Conservation (phyloP, 2,113 vertebrate species). For the Pseudolaguvia tuberculata region DNA sequence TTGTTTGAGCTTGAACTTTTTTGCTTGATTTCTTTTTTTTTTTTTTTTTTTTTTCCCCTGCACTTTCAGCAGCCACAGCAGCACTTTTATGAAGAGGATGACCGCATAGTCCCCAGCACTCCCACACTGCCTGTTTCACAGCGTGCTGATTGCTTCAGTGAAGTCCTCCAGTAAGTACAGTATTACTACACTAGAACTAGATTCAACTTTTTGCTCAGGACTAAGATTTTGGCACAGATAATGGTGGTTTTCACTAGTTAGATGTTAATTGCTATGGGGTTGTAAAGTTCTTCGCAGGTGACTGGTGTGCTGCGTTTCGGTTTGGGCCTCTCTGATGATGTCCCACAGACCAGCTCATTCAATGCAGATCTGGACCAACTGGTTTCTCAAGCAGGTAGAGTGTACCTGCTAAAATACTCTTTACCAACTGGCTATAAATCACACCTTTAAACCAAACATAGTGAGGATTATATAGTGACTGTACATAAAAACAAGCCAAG, state of each 20-base stretch:
- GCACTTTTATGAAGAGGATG: slow-evolving; percentile 90
- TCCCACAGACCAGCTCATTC: slow-evolving; percentile 85
- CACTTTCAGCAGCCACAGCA: slow-evolving; percentile 65
- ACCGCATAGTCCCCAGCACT: slow-evolving; percentile 92
- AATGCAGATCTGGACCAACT: slow-evolving; percentile 92
- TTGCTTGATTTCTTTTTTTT: not conserved
- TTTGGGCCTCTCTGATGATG: slow-evolving; percentile 83
- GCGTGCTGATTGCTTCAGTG: slow-evolving; percentile 87
- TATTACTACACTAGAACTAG: not conserved
- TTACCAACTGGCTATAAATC: not conserved
- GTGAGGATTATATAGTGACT: too few species aligned
- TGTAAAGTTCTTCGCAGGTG: slow-evolving; percentile 85
- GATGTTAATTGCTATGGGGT: not conserved
- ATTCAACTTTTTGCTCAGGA: not conserved
- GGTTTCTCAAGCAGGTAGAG: slow-evolving; percentile 90
- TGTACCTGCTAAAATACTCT: not conserved
- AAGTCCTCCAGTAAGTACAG: slow-evolving; percentile 89
- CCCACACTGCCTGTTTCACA: slow-evolving; percentile 87
- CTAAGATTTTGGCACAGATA: not conserved
- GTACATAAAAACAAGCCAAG: too few species aligned
- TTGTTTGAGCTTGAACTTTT: too few species aligned
- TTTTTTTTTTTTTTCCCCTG: slow-evolving; percentile 33
- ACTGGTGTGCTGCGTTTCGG: slow-evolving; percentile 86
- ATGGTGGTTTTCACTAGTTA: not conserved
- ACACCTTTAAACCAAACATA: not conserved